Evolutionary conservation across 1,140 invertebrate species (phyloP).

Genomic region (Monomorium pharaonis): DNA sequence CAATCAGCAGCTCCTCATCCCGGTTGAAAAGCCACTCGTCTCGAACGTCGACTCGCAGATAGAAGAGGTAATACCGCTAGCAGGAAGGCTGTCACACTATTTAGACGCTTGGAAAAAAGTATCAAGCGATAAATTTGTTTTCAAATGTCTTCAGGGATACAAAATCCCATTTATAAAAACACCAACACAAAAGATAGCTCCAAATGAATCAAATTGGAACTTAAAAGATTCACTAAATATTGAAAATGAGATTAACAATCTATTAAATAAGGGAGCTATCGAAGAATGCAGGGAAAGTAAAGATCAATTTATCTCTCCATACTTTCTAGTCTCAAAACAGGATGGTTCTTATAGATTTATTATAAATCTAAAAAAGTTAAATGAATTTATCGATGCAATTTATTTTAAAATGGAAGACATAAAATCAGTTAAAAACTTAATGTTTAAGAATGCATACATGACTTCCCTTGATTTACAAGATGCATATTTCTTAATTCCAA

Average conservation of each 20-base stretch:
- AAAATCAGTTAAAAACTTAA: not conserved
- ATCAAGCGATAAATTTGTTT: too few relatives aligned
- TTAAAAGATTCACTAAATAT: too few relatives aligned
- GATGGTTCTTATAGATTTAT: conserved; percentile 24
- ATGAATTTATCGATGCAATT: not conserved
- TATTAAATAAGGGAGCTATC: not conserved
- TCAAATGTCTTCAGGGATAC: too few relatives aligned
- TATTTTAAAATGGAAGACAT: conserved; percentile 35
- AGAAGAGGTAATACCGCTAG: too few relatives aligned
- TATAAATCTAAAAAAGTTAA: conserved; percentile 17
- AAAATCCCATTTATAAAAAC: too few relatives aligned
- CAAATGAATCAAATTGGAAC: too few relatives aligned
- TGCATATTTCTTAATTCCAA: not conserved
- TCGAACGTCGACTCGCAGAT: too few relatives aligned
- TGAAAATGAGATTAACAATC: not conserved
- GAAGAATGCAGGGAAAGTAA: not conserved
- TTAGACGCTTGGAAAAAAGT: too few relatives aligned
- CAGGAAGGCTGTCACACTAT: too few relatives aligned
- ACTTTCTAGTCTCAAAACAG: conserved; percentile 14
- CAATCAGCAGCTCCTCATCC: too few relatives aligned
- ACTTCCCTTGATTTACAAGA: conserved; percentile 7
- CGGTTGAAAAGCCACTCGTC: too few relatives aligned
- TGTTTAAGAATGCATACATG: not conserved
- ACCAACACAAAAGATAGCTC: too few relatives aligned
- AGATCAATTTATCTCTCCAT: not conserved